Conservation (phyloP, 2,113 vertebrate species). For the chimpanzee (Pan troglodytes) region NHGRI_mPanTro3-v2.1_pri NC_072415.2:61703501-61704000, state of each 20-base stretch:
- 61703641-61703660: neutral
- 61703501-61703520: neutral
- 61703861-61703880: neutral
- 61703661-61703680: too few species aligned
- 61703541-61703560: neutral
- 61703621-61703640: neutral
- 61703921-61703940: neutral
- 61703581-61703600: neutral
- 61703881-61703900: neutral
- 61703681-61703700: accelerated
- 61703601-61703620: neutral
- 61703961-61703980: neutral
- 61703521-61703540: neutral
- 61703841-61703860: too few species aligned
- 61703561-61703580: neutral
- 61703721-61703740: too few species aligned
- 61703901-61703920: neutral
- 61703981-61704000: neutral
- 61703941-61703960: neutral
- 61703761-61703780: neutral
- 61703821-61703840: neutral
- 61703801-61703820: neutral
- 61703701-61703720: neutral
- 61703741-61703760: neutral
- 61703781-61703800: neutral